Percentiles rank a stretch among this genome's conserved stretches.
Conservation (phyloP, 2,113 vertebrate species). For the Aphyosemion australe region DNA sequence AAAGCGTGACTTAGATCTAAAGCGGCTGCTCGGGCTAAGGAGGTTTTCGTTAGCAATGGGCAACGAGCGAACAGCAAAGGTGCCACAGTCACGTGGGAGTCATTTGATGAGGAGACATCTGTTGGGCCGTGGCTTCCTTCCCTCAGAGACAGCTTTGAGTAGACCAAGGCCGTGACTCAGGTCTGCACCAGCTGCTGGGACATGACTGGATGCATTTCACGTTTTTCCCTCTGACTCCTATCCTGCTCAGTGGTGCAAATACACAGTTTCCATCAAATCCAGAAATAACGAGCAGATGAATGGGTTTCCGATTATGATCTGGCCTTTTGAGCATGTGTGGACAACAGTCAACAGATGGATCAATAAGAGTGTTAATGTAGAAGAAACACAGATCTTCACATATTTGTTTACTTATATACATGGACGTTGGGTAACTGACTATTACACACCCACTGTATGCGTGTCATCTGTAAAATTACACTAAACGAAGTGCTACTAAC, state of each 20-base stretch:
- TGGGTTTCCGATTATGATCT: not conserved
- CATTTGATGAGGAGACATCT: slow-evolving; percentile 57
- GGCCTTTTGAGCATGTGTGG: not conserved
- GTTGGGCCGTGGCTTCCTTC: slow-evolving; percentile 39
- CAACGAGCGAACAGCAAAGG: slow-evolving; percentile 36
- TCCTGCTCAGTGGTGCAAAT: slow-evolving; percentile 6
- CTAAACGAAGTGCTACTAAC: slow-evolving; percentile 25
- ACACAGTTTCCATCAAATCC: slow-evolving; percentile 19
- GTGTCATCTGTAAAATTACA: slow-evolving; percentile 24
- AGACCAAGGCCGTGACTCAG: slow-evolving; percentile 60
- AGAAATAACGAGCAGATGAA: slow-evolving; percentile 13
- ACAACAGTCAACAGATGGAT: slow-evolving; percentile 10
- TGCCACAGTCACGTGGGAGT: slow-evolving; percentile 39
- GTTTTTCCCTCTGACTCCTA: slow-evolving; percentile 23
- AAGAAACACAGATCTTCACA: not conserved
- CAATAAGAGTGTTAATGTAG: not conserved
- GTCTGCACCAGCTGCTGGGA: slow-evolving; percentile 55
- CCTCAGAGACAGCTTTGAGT: slow-evolving; percentile 39
- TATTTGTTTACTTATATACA: slow-evolving; percentile 11
- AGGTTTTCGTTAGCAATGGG: slow-evolving; percentile 16
- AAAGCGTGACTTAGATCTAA: slow-evolving; percentile 12
- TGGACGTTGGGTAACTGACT: not conserved
- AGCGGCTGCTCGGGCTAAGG: slow-evolving; percentile 12
- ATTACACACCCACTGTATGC: not conserved
- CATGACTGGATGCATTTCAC: slow-evolving; percentile 42